Evolutionary conservation across 1,140 invertebrate species (phyloP), one percentile per base, ranked within the genome.

Genomic region (Anadara kagoshimensis): DNA sequence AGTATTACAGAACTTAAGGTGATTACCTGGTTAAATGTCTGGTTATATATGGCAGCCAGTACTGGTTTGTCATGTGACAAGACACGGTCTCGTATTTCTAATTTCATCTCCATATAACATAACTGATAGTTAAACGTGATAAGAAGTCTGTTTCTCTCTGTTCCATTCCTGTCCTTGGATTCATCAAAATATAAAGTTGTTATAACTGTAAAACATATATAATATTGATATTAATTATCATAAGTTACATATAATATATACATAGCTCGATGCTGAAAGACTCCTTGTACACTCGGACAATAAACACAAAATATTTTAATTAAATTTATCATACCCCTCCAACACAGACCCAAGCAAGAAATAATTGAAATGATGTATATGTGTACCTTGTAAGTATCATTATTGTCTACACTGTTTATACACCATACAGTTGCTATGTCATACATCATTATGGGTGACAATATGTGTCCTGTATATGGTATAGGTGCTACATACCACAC

Each of bases 1-100:
- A 29, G 11, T 14, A 57, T 18, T 8, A 61, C n/a, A n/a, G n/a
- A n/a, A n/a, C n/a, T n/a, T n/a, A n/a, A n/a, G n/a, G n/a, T n/a
- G n/a, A 61, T 49, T 36, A 89, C 88, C 84, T 90, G 89, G 64
- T 87, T 88, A 61, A 85, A 88, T 1, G 80, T 76, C 41, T 75
- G 76, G 78, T 89, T 89, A 73, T 89, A 88, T 11, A 88, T 62
- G 3, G 83, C 85, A 16, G 81, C 69, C n/a, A 88, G 80, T 8
- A 90, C 82, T 7, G 88, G 84, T 68, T 85, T 89, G 51, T 89
- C 87, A 76, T 90, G 89, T 64, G 83, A 86, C 74, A 88, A 69
- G 22, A 88, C 76, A 29, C 86, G 73, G 63, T 89, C 83, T 47
- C 79, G 84, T 20, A 87, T 82, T 69, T 89, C 88, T 0, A 79